phyloP scores from a whole-genome alignment of 2,113 vertebrate species.

The Oryzias melastigma region DNA sequence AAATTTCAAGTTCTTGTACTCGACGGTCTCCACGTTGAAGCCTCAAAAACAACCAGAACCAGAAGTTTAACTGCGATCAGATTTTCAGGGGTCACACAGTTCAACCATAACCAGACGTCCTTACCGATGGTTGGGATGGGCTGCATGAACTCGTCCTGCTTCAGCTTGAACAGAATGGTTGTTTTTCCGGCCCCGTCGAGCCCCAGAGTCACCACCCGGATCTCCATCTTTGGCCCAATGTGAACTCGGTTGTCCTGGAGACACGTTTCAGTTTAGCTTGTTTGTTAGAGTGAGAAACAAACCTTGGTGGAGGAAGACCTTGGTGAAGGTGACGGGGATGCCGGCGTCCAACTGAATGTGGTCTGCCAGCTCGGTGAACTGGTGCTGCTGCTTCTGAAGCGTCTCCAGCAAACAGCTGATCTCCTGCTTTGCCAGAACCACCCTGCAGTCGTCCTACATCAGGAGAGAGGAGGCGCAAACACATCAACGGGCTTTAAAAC shows the following conservation, averaged over 20 bases:
- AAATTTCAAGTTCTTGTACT: constrained; percentile 99
- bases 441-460: constrained; percentile 92
- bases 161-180: constrained; percentile 97
- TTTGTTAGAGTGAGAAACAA: too few relatives aligned
- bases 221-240: constrained; percentile 99
- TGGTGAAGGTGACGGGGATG: constrained; percentile 97
- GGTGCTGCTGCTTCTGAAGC: constrained; percentile 96
- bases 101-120: neutral
- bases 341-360: constrained; percentile 94
- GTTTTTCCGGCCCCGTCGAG: constrained; percentile 97
- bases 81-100: fast-evolving
- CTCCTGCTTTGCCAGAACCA: constrained; percentile 95
- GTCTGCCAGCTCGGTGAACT: constrained; percentile 95
- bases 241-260: constrained; percentile 95
- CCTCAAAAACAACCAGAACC: constrained; percentile 68
- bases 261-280: neutral
- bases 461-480: neutral
- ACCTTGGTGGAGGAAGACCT: constrained; percentile 74
- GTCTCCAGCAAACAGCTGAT: constrained; percentile 93
- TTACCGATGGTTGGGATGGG: constrained; percentile 98
- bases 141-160: constrained; percentile 99
- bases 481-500: neutral
- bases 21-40: constrained; percentile 98
- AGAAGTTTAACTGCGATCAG: neutral
- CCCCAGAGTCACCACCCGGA: constrained; percentile 94